These are phyloP conservation scores for Mixornis gularis DNA, from an alignment of 2,113 vertebrate genomes.

Conservation along the genomic window DNA sequence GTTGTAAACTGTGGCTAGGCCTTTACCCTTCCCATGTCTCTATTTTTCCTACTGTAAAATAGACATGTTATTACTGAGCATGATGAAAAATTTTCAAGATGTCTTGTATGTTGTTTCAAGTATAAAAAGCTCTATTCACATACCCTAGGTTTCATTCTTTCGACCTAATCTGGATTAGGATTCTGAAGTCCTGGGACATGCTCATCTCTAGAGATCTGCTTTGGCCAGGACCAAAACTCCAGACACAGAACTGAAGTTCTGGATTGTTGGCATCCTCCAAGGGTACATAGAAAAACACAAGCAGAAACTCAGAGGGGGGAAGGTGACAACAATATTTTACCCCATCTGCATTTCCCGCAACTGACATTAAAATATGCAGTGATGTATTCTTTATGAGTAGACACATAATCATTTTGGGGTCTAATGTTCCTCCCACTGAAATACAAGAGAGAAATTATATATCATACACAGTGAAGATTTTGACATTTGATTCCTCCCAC, in stretches of 20 bases:
- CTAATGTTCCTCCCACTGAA: slow-evolving; percentile 45
- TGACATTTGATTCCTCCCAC: slow-evolving; percentile 44
- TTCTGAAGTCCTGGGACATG: background rate
- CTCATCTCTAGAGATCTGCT: background rate
- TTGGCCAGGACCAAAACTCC: background rate
- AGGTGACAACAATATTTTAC: slow-evolving; percentile 41
- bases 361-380: slow-evolving; percentile 35
- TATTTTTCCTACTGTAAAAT: background rate
- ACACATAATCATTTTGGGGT: slow-evolving; percentile 49
- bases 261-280: background rate
- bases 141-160: background rate
- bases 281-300: background rate
- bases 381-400: slow-evolving; percentile 11
- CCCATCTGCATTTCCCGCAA: slow-evolving; percentile 2
- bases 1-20: background rate
- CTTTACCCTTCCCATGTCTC: background rate
- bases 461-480: slow-evolving; percentile 37
- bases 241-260: background rate
- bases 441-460: slow-evolving; percentile 49
- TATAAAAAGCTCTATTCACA: background rate
- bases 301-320: background rate
- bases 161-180: background rate
- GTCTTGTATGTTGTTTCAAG: background rate
- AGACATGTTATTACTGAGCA: background rate
- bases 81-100: background rate